Percentiles rank a stretch among this genome's conserved stretches.
phyloP scores from a whole-genome alignment of 2,113 vertebrate species.

The Esox niger region DNA sequence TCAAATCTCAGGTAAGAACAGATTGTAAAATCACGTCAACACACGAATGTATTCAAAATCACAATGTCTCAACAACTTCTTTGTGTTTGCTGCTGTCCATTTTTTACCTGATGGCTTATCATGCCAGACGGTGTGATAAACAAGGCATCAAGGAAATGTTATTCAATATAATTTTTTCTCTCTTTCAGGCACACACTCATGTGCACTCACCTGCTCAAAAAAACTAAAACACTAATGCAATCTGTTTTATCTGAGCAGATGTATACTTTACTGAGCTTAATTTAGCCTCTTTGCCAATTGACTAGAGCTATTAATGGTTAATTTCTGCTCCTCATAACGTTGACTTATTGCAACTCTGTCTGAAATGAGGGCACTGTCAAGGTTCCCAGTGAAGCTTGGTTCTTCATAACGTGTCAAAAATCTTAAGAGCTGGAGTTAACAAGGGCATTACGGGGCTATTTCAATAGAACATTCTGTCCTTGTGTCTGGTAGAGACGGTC shows the following conservation, averaged over 20 bases:
- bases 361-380: slow-evolving; percentile 27
- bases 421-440: slow-evolving; percentile 12
- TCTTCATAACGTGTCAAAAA: slow-evolving; percentile 8
- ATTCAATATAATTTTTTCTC: background rate
- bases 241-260: slow-evolving; percentile 21
- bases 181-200: background rate
- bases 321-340: slow-evolving; percentile 31
- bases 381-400: slow-evolving; percentile 19
- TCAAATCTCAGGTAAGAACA: too few species aligned
- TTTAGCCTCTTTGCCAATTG: slow-evolving; percentile 16
- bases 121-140: too few species aligned
- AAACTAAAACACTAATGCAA: slow-evolving; percentile 18
- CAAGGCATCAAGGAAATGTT: too few species aligned
- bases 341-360: slow-evolving; percentile 30
- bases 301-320: slow-evolving; percentile 29
- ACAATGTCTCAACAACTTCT: too few species aligned
- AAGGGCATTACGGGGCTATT: slow-evolving; percentile 11
- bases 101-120: too few species aligned
- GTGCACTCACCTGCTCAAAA: too few species aligned
- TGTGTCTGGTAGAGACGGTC: slow-evolving; percentile 11
- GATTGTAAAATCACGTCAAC: too few species aligned
- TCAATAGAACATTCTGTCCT: slow-evolving; percentile 10
- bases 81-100: too few species aligned
- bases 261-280: slow-evolving; percentile 26
- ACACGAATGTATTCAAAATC: too few species aligned